phyloP scores from a whole-genome alignment of 2,113 vertebrate species.

The Peromyscus maniculatus region DNA sequence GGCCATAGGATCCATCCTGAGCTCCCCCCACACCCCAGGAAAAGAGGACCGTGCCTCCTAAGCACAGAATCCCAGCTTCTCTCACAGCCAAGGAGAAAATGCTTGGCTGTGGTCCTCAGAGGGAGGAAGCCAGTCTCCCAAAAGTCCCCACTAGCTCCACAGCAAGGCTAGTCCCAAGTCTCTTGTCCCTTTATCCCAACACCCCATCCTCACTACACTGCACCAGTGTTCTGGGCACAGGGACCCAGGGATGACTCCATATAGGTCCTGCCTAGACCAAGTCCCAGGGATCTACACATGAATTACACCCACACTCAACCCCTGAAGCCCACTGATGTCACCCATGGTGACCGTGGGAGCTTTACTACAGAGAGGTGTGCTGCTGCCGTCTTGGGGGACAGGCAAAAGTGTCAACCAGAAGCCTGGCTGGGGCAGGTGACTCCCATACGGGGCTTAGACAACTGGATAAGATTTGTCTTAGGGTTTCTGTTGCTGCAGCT shows the following conservation, averaged over 20 bases:
- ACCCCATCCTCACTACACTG: background rate
- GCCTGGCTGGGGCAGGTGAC: background rate
- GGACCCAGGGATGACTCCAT: no score
- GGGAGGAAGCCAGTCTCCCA: background rate
- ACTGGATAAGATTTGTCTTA: background rate
- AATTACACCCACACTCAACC: background rate
- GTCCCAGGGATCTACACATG: background rate
- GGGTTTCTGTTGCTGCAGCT: background rate
- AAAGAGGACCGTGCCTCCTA: background rate
- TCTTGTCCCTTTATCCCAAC: background rate
- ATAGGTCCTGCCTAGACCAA: background rate
- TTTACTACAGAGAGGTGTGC: background rate
- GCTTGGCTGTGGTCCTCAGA: background rate
- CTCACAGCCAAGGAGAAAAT: background rate
- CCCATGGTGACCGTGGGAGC: background rate
- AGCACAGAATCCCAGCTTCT: background rate
- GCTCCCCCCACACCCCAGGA: background rate
- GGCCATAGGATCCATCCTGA: background rate
- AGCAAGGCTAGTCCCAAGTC: background rate
- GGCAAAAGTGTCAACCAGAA: background rate
- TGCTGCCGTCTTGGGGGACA: background rate
- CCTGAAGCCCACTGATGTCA: background rate
- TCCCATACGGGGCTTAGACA: background rate
- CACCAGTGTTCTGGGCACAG: fast-evolving
- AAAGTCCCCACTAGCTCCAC: fast-evolving